Percentiles rank a stretch among this genome's conserved stretches.
phyloP scores from a whole-genome alignment of 2,888 invertebrate species.

The Incurvaria masculella region DNA sequence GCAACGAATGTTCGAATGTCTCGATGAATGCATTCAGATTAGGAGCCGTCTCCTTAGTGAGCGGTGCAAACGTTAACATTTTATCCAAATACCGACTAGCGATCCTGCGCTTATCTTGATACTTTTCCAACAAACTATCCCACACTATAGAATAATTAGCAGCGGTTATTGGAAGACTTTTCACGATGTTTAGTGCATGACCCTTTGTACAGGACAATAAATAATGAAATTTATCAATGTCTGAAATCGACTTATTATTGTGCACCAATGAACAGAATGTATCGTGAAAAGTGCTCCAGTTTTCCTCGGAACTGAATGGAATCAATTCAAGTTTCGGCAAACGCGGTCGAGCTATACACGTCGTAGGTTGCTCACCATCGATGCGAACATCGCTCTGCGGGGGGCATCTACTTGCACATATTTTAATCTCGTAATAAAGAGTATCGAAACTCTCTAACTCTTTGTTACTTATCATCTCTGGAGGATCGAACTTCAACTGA shows the following conservation, averaged over 20 bases:
- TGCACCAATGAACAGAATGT: slow-evolving; percentile 12
- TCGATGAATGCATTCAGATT: slow-evolving; percentile 6
- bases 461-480: too few relatives aligned
- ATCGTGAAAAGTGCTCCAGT: slow-evolving; percentile 11
- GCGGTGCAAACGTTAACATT: slow-evolving; percentile 1
- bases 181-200: neutral
- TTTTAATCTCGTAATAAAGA: too few relatives aligned
- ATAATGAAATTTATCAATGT: slow-evolving; percentile 11
- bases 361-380: too few relatives aligned
- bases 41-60: neutral
- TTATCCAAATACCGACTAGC: slow-evolving; percentile 9
- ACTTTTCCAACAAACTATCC: slow-evolving; percentile 13
- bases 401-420: too few relatives aligned
- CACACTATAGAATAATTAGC: slow-evolving; percentile 11
- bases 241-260: slow-evolving; percentile 6
- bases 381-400: too few relatives aligned
- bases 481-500: too few relatives aligned
- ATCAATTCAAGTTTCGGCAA: neutral
- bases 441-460: too few relatives aligned
- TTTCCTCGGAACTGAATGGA: neutral
- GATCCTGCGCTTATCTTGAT: slow-evolving; percentile 12
- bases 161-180: neutral
- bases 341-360: too few relatives aligned
- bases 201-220: slow-evolving; percentile 1
- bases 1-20: slow-evolving; percentile 10